Conservation (phyloP, 1,140 invertebrate genomes). For the Musca vetustissima region DNA sequence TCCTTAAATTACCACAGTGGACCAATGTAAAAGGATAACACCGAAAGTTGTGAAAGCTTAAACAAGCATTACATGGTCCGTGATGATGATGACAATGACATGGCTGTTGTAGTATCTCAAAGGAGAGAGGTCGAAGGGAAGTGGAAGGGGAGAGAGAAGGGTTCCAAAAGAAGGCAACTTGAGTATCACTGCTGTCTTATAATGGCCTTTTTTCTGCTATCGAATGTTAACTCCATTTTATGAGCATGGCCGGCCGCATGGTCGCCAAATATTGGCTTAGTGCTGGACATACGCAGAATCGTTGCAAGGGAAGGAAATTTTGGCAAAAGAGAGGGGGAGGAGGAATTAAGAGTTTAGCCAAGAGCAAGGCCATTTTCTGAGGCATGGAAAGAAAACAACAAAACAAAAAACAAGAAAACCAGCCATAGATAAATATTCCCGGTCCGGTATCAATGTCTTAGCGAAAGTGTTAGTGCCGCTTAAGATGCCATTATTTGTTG, state of each 20-base stretch:
- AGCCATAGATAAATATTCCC: no score
- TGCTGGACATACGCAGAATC: background rate
- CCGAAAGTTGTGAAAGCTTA: constrained; percentile 6
- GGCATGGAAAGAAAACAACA: no score
- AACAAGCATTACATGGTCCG: constrained; percentile 13
- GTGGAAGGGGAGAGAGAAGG: background rate
- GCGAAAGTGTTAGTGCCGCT: no score
- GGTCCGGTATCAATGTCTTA: no score
- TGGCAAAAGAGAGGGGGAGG: background rate
- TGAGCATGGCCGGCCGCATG: background rate
- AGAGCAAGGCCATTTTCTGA: background rate
- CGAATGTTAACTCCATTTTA: constrained; percentile 14
- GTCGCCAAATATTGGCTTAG: no score
- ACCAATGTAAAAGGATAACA: constrained; percentile 2
- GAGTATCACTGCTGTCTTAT: no score
- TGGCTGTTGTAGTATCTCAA: background rate
- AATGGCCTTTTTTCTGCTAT: no score
- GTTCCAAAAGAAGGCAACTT: no score
- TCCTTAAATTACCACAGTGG: no score
- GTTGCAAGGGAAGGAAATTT: background rate
- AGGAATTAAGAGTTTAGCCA: background rate
- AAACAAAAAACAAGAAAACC: no score
- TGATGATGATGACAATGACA: background rate
- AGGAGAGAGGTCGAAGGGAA: background rate
- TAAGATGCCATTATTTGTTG: no score